Base-by-base conservation (phyloP, 2,888 invertebrate genomes). In the Pandemis corylana region DNA sequence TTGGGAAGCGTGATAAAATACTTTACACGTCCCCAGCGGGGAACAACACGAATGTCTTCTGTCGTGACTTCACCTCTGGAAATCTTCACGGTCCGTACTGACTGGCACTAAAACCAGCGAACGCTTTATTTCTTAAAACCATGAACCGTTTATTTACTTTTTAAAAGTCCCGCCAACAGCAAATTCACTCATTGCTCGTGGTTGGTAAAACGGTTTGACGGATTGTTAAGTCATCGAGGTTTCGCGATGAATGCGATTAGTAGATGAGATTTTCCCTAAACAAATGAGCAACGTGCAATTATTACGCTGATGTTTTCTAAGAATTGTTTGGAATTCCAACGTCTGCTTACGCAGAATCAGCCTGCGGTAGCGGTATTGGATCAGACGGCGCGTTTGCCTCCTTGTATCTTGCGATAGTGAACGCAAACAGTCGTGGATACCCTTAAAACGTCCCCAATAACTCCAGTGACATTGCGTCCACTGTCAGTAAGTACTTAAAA, bases 381-480 rank as follows among this genome's bases (percentile, higher is more conserved):
- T 51, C 69, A 74, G 65, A 69, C 69, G 41, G 67, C 41, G 41
- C 67, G 42, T 53, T 66, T 61, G 66, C 72, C 70, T 70, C 63
- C 46, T 51, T 64, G 49, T 72, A 63, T 67, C 49, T 65, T 51
- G 44, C 36, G 71, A 75, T 75, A 75, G 56, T 59, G 72, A 44
- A 71, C n/a, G 68, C 72, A 75, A 75, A 75, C 75, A 80, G 78
- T 80, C 78, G 71, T 77, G 76, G 77, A 79, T 83, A 84, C 81
- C 89, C 89, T 90, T 82, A 83, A 82, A 80, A 80, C 80, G 90
- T 86, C 90, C 90, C 80, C 80, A 80, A 79, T 88, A 83, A 88
- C 87, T 87, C 85, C 82, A 88, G 87, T 91, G 90, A 91, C 89
- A 90, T 92, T 91, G 88, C 78, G 51, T 70, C 41, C 62, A 69